phyloP scores from a whole-genome alignment of 2,888 invertebrate genomes.

The Lithophane semibrunnea region DNA sequence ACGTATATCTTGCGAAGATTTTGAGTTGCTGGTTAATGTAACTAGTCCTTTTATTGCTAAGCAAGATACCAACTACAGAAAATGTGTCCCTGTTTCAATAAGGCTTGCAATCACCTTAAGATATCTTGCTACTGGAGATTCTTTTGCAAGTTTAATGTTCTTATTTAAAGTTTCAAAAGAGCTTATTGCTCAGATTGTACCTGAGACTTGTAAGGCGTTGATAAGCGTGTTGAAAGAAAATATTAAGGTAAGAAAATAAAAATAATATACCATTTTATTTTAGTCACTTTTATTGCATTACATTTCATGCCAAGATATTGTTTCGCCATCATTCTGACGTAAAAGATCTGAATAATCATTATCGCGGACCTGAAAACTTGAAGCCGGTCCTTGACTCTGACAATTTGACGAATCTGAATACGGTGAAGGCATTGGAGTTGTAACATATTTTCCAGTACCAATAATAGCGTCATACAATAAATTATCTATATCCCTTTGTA shows the following conservation, averaged over 20 bases:
- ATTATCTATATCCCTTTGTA: constrained; percentile 61
- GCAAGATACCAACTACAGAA: constrained; percentile 53
- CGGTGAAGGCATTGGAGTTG: constrained; percentile 49
- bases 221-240: no score
- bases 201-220: no score
- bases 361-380: constrained; percentile 49
- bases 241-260: constrained; percentile 35
- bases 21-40: constrained; percentile 37
- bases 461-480: constrained; percentile 57
- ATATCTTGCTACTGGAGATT: constrained; percentile 53
- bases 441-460: constrained; percentile 58
- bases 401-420: constrained; percentile 59
- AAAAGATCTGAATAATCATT: constrained; percentile 50
- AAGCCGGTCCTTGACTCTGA: constrained; percentile 43
- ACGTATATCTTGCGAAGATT: constrained; percentile 51
- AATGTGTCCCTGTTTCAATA: constrained; percentile 55
- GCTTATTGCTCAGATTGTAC: constrained; percentile 51
- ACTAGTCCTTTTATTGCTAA: constrained; percentile 44
- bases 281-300: constrained; percentile 29
- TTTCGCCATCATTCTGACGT: constrained; percentile 45
- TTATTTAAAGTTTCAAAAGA: constrained; percentile 57
- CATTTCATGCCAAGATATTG: constrained; percentile 49
- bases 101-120: constrained; percentile 57
- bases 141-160: constrained; percentile 45
- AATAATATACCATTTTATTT: constrained; percentile 39